A percentile compares a stretch with the other conserved stretches of the same genome.
These are phyloP conservation scores for Motacilla tschutschensis DNA, from an alignment of 2,113 vertebrate species.

Conservation along the genomic window DNA sequence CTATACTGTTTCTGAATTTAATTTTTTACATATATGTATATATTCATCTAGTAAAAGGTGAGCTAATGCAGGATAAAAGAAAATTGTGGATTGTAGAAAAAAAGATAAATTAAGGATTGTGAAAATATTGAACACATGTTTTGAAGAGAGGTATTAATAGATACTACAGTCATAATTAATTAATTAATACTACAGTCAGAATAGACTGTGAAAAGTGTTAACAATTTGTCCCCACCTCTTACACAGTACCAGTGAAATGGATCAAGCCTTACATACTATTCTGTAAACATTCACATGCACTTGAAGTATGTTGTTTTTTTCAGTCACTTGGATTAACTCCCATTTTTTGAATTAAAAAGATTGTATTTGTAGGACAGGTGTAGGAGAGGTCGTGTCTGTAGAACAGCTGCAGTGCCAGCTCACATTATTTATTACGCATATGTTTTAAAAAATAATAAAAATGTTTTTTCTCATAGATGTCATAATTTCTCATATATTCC, in stretches of 20 bases:
- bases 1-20: background rate
- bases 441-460: background rate
- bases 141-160: background rate
- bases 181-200: background rate
- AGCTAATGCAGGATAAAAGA: background rate
- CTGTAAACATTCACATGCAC: background rate
- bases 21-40: background rate
- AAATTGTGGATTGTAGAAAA: background rate
- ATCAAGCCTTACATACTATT: background rate
- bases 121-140: background rate
- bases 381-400: background rate
- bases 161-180: background rate
- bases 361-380: background rate
- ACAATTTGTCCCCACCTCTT: background rate
- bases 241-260: background rate
- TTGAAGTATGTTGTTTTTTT: background rate
- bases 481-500: background rate
- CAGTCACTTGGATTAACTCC: background rate
- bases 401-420: background rate
- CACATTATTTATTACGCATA: background rate
- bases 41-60: background rate
- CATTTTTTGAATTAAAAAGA: background rate
- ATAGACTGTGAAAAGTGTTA: background rate
- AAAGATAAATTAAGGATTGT: background rate
- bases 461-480: background rate